phyloP scores from a whole-genome alignment of 2,797 vertebrate genomes.

The Zenarchopterus dispar region DNA sequence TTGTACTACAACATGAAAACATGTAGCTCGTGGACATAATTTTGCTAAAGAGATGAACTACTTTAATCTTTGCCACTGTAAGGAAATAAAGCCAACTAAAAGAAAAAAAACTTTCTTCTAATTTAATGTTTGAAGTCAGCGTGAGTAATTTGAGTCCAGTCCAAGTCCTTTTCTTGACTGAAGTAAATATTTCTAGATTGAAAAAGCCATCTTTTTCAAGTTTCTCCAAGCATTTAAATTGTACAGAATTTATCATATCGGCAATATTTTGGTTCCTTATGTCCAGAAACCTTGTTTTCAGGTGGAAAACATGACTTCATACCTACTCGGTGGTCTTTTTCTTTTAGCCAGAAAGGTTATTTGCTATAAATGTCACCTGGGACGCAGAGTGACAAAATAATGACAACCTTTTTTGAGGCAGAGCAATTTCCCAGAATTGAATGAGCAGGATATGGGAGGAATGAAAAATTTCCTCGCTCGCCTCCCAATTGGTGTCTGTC shows the following conservation, averaged over 20 bases:
- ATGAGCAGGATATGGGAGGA: constrained; percentile 76
- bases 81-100: background rate
- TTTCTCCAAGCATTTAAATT: constrained; percentile 24
- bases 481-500: constrained; percentile 78
- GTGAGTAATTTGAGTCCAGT: background rate
- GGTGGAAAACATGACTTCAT: constrained; percentile 52
- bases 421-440: constrained; percentile 83
- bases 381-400: constrained; percentile 83
- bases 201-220: background rate
- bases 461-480: constrained; percentile 77
- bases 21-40: constrained; percentile 1
- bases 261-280: constrained; percentile 27
- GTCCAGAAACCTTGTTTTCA: constrained; percentile 21
- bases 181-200: constrained; percentile 19
- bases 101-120: constrained; percentile 2
- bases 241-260: constrained; percentile 16
- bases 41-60: constrained; percentile 1
- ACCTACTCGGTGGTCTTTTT: constrained; percentile 51
- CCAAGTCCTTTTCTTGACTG: constrained; percentile 11
- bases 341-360: constrained; percentile 71
- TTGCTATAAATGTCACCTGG: constrained; percentile 84
- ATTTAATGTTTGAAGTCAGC: background rate
- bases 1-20: constrained; percentile 22
- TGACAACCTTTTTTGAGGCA: constrained; percentile 80
- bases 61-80: constrained; percentile 12